Evolutionary conservation across 1,140 invertebrate species (phyloP), one percentile per base, ranked within the genome.

Genomic region (Aethina tumida): DNA sequence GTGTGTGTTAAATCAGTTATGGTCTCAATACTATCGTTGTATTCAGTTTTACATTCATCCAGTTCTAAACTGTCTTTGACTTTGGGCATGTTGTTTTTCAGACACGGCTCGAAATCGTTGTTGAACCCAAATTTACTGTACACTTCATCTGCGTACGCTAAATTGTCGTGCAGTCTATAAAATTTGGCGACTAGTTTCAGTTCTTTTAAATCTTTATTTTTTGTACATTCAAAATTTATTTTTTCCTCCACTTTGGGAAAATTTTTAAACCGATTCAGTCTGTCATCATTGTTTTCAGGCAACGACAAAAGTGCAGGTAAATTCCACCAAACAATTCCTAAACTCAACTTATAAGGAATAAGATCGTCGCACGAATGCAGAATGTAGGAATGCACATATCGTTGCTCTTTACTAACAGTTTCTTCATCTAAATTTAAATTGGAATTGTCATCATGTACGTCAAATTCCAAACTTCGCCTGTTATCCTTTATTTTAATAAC

Each of bases 301-400:
- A 42, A n/a, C 32, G 43, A 38, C 7, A 58, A 37, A 28, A 58
- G 39, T 14, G 36, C 41, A 1, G 54, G 43, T 8, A 56, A 31
- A 43, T 59, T 61, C 59, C 59, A 60, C 57, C 58, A 61, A 9
- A 59, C 19, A 9, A 26, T 33, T 24, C 47, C 54, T 10, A 59
- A 41, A 29, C 52, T 45, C 5, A 52, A 28, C 27, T 32, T 37
- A 17, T 42, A 27, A 3, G 49, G 45, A 8, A 55, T 27, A 13
- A 22, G 24, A 27, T n/a, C n/a, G n/a, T n/a, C n/a, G n/a, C n/a
- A n/a, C n/a, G n/a, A n/a, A n/a, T n/a, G n/a, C n/a, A n/a, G n/a
- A n/a, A n/a, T n/a, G n/a, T n/a, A n/a, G n/a, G n/a, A n/a, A n/a
- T n/a, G n/a, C n/a, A n/a, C n/a, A n/a, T n/a, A n/a, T n/a, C n/a